phyloP scores from a whole-genome alignment of 2,113 vertebrate species.

The Sturnus vulgaris region DNA sequence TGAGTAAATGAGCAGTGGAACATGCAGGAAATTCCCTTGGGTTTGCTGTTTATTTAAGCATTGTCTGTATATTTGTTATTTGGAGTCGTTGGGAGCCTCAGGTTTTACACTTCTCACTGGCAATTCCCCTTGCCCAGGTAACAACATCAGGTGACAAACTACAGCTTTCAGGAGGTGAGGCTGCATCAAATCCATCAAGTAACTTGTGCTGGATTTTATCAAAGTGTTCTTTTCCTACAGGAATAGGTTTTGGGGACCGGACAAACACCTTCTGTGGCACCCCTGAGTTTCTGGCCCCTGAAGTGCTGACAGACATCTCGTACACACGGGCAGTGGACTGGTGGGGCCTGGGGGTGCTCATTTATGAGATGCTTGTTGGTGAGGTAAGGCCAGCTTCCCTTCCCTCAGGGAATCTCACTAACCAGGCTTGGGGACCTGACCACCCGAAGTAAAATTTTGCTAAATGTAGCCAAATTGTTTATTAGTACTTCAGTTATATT shows the following conservation, averaged over 20 bases:
- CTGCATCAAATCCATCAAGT: neutral
- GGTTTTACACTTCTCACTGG: neutral
- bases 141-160: neutral
- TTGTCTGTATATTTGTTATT: neutral
- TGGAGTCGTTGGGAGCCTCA: neutral
- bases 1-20: neutral
- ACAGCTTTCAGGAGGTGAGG: neutral
- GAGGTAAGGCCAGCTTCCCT: conserved; percentile 80
- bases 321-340: conserved; percentile 95
- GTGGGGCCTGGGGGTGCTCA: conserved; percentile 96
- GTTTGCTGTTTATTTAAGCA: neutral
- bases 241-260: conserved; percentile 90
- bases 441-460: neutral
- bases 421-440: neutral
- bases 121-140: neutral
- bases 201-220: neutral
- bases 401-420: neutral
- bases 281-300: conserved; percentile 93
- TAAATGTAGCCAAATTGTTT: neutral
- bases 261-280: conserved; percentile 97
- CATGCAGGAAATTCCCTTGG: neutral
- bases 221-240: conserved; percentile 58
- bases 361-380: conserved; percentile 96
- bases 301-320: conserved; percentile 90
- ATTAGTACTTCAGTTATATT: neutral